Evolutionary conservation across 2,113 vertebrate genomes (phyloP).

Genomic region (Peromyscus maniculatus): DNA sequence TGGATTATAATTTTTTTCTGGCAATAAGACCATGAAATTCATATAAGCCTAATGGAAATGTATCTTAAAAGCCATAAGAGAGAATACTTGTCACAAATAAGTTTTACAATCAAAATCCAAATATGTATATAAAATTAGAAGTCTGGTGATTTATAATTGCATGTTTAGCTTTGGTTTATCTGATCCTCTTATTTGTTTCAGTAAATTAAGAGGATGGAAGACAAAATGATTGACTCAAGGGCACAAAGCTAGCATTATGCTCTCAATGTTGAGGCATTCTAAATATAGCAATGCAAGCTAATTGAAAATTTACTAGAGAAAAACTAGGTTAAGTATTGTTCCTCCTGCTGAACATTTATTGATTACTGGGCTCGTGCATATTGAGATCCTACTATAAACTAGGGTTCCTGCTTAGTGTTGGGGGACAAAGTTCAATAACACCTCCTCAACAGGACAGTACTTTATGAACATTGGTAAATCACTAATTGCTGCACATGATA

Average conservation of each 20-base stretch:
- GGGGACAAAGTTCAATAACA: neutral
- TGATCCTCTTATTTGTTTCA: conserved; percentile 40
- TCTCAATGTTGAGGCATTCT: conserved; percentile 17
- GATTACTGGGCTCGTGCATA: conserved; percentile 53
- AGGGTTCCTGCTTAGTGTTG: neutral
- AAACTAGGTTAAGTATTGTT: conserved; percentile 58
- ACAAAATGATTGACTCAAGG: conserved; percentile 64
- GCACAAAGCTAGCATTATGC: neutral
- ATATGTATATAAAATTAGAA: conserved; percentile 47
- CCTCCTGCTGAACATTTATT: conserved; percentile 24
- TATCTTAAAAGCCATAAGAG: conserved; percentile 60
- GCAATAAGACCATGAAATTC: conserved; percentile 39
- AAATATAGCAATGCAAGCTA: conserved; percentile 60
- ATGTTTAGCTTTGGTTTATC: conserved; percentile 30
- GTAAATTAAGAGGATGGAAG: conserved; percentile 47
- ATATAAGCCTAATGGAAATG: conserved; percentile 39
- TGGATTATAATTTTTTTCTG: conserved; percentile 64
- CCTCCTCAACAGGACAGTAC: neutral
- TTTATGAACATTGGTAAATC: neutral
- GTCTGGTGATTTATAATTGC: conserved; percentile 42
- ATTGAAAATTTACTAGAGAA: conserved; percentile 56
- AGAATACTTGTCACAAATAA: conserved; percentile 30
- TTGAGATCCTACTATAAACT: conserved; percentile 18
- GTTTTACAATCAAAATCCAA: neutral
- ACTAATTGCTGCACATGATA: neutral